Evolutionary conservation across 1,140 invertebrate species (phyloP).

Genomic region (Panulirus ornatus): DNA sequence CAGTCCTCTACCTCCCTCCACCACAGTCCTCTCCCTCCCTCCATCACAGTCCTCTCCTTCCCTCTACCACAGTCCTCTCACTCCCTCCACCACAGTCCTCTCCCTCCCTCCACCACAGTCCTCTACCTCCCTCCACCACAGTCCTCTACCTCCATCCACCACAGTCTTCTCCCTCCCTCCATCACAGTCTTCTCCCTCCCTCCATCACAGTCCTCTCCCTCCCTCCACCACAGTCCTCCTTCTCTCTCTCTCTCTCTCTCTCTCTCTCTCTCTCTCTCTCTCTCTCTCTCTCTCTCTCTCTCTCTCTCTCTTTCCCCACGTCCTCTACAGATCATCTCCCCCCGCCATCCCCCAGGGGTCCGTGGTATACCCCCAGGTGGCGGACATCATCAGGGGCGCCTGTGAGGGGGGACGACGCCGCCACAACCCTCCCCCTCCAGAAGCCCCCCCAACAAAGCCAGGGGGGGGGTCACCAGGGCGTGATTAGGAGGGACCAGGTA

Average conservation of each 20-base stretch:
- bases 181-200: background rate
- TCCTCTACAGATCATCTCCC: too few relatives aligned
- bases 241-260: background rate
- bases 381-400: background rate
- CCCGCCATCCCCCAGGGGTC: too few relatives aligned
- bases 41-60: background rate
- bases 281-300: background rate
- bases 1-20: too few relatives aligned
- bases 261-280: background rate
- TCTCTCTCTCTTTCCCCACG: too few relatives aligned
- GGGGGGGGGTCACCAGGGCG: too few relatives aligned
- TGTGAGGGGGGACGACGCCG: background rate
- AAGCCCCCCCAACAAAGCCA: too few relatives aligned
- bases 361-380: too few relatives aligned
- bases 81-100: too few relatives aligned
- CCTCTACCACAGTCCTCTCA: background rate
- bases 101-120: background rate
- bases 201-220: background rate
- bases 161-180: background rate
- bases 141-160: background rate
- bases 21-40: background rate
- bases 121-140: background rate
- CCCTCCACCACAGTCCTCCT: background rate
- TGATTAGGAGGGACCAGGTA: too few relatives aligned
- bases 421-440: too few relatives aligned